Percentiles rank a stretch among this genome's conserved stretches.
These are phyloP conservation scores for Peromyscus maniculatus DNA, from an alignment of 2,113 vertebrate species.

Conservation along the genomic window DNA sequence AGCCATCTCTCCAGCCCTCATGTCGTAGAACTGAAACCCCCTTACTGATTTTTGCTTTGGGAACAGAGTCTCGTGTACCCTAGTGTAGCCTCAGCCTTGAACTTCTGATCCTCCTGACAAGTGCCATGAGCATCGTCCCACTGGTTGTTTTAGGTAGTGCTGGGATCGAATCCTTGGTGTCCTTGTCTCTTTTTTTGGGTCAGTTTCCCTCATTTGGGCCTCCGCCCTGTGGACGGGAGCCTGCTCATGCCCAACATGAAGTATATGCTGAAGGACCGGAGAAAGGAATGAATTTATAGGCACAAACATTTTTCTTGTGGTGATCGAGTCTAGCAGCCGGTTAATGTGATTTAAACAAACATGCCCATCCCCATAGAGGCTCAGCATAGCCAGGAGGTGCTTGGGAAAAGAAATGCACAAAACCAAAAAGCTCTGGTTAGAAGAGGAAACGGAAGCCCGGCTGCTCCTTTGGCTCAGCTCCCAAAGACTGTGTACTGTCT, in stretches of 20 bases:
- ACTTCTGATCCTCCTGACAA: not conserved
- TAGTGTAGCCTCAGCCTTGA: not conserved
- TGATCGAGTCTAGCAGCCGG: not conserved
- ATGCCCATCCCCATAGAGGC: not conserved
- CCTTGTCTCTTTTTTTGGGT: not conserved
- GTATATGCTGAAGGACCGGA: not conserved
- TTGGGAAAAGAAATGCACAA: not conserved
- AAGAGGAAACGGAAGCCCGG: not conserved
- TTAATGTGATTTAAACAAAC: conserved; percentile 23
- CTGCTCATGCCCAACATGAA: not conserved
- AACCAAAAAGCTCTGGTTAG: not conserved
- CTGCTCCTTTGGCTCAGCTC: conserved; percentile 15
- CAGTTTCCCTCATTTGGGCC: not conserved
- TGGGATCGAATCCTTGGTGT: not conserved
- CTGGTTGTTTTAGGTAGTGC: not conserved
- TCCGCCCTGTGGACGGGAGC: not conserved
- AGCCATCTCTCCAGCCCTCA: not conserved
- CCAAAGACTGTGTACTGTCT: not conserved
- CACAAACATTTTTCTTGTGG: not conserved
- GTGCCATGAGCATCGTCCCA: no score
- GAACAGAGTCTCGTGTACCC: not conserved
- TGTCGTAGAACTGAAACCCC: not conserved
- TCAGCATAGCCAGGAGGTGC: not conserved
- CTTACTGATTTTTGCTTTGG: not conserved
- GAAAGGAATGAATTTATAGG: conserved; percentile 11